Conservation (phyloP, 2,888 invertebrate genomes). For the Yponomeuta cagnagella region DNA sequence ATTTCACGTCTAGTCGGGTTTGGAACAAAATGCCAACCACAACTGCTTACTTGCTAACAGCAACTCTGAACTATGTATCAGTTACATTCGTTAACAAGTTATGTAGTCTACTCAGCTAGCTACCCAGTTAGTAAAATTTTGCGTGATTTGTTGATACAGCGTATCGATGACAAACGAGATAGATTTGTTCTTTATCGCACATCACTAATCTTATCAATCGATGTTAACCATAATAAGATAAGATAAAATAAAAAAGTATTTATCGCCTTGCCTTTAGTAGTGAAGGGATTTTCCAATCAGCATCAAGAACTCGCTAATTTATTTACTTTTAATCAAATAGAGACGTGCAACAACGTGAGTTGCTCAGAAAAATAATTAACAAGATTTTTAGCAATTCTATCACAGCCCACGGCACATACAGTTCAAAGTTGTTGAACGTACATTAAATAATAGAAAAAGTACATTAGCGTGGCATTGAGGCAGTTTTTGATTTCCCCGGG, state of each 20-base stretch:
- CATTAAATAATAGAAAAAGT: constrained; percentile 1
- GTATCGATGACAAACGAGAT: too few relatives aligned
- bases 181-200: too few relatives aligned
- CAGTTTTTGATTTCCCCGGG: constrained; percentile 3
- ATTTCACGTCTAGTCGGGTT: constrained; percentile 9
- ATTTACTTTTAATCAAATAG: neutral
- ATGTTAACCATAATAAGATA: too few relatives aligned
- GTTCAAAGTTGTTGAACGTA: neutral
- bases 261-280: too few relatives aligned
- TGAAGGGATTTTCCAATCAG: too few relatives aligned
- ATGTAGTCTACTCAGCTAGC: too few relatives aligned
- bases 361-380: neutral
- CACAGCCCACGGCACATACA: neutral
- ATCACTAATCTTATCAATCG: too few relatives aligned
- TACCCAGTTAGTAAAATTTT: too few relatives aligned
- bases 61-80: neutral
- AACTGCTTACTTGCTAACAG: neutral
- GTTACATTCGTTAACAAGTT: neutral
- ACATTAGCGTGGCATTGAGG: neutral
- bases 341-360: neutral
- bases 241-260: too few relatives aligned
- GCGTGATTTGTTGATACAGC: too few relatives aligned
- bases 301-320: too few relatives aligned
- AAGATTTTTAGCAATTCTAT: neutral
- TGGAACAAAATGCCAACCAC: constrained; percentile 1